These are phyloP conservation scores for Argyra leucocephala DNA, from an alignment of 2,888 invertebrate species.

Conservation along the genomic window DNA sequence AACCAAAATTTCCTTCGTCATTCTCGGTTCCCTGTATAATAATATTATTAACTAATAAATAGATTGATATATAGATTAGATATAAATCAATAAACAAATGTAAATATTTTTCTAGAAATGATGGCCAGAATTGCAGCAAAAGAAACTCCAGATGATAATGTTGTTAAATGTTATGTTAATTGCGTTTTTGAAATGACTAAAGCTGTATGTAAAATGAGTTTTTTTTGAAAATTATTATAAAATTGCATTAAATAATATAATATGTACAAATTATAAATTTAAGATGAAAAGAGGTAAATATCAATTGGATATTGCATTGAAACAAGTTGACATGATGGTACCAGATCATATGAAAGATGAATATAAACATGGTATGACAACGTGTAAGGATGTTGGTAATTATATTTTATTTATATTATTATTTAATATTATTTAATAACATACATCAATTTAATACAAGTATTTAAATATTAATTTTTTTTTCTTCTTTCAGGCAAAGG, in stretches of 20 bases:
- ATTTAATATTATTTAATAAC: not conserved
- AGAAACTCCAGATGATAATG: slow-evolving; percentile 32
- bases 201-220: slow-evolving; percentile 38
- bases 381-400: slow-evolving; percentile 33
- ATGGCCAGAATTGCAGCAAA: slow-evolving; percentile 31
- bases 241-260: not conserved
- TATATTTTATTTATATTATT: slow-evolving; percentile 14
- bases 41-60: no score
- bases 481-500: slow-evolving; percentile 28
- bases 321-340: slow-evolving; percentile 39
- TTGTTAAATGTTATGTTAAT: slow-evolving; percentile 47
- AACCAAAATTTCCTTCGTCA: no score
- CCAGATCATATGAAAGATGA: slow-evolving; percentile 36
- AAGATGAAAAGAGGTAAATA: slow-evolving; percentile 43
- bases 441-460: not conserved
- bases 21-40: no score
- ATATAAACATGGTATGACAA: slow-evolving; percentile 30
- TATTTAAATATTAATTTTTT: not conserved
- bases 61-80: no score
- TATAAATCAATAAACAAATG: no score
- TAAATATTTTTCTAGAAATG: slow-evolving; percentile 24
- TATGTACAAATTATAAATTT: not conserved
- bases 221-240: not conserved
- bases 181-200: slow-evolving; percentile 48
- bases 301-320: slow-evolving; percentile 34